Conservation (phyloP, 2,888 invertebrate genomes). For the Eilema caniola region DNA sequence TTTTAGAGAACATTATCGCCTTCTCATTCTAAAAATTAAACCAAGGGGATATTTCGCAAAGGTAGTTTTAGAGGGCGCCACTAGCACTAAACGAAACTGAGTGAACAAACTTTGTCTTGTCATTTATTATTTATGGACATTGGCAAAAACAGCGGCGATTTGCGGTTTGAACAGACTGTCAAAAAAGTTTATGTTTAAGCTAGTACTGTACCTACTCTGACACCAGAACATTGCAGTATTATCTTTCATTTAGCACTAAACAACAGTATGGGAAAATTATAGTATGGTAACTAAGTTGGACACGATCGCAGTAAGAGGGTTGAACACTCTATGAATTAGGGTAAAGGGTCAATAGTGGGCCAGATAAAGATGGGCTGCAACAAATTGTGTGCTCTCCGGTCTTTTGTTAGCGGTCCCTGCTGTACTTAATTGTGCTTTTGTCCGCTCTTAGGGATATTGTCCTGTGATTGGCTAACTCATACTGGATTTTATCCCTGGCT, state of each 20-base stretch:
- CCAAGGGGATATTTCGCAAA: background rate
- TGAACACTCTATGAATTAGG: conserved; percentile 77
- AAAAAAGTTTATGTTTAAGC: too few species aligned
- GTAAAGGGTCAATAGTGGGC: conserved; percentile 85
- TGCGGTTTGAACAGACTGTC: too few species aligned
- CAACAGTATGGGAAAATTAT: conserved; percentile 42
- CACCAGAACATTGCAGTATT: too few species aligned
- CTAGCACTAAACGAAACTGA: too few species aligned
- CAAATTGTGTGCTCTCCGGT: conserved; percentile 82
- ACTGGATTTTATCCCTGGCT: conserved; percentile 63
- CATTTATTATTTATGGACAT: too few species aligned
- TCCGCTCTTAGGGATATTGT: conserved; percentile 67
- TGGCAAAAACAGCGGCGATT: too few species aligned
- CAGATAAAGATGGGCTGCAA: conserved; percentile 85
- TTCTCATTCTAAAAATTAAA: conserved; percentile 43
- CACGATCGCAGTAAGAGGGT: conserved; percentile 59
- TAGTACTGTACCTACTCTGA: too few species aligned
- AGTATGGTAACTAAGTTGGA: conserved; percentile 46
- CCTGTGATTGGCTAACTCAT: conserved; percentile 72
- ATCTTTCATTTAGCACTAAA: conserved; percentile 18
- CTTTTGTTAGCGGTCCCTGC: conserved; percentile 82
- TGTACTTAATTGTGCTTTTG: conserved; percentile 86
- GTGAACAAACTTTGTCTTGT: too few species aligned
- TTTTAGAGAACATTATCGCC: conserved; percentile 48
- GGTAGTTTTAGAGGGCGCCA: too few species aligned